These are phyloP conservation scores for Aspiorhynchus laticeps DNA, from an alignment of 2,113 vertebrate genomes.

Conservation along the genomic window DNA sequence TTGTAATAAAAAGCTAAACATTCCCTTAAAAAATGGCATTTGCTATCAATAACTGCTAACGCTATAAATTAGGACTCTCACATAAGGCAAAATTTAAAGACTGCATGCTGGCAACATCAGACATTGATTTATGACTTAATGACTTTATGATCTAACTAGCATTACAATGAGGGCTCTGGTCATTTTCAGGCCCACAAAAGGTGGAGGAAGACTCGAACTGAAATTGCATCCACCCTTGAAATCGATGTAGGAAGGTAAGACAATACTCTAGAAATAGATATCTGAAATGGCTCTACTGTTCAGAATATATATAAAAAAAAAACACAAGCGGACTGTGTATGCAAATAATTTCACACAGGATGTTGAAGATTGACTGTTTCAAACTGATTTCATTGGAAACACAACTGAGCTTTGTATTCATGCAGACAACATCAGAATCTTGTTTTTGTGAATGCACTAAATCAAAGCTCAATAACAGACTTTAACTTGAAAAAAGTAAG, in stretches of 20 bases:
- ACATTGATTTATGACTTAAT: constrained; percentile 24
- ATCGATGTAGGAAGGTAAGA: not conserved
- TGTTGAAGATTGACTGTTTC: not conserved
- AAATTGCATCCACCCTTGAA: not conserved
- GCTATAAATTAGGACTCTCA: not conserved
- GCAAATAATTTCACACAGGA: not conserved
- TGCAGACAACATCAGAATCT: not conserved
- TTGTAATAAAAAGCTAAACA: not conserved
- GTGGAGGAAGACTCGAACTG: not conserved
- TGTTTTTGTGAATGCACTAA: not conserved
- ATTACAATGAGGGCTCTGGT: constrained; percentile 11
- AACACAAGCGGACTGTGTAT: not conserved
- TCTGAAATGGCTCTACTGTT: not conserved
- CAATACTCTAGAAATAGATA: not conserved
- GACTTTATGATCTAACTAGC: constrained; percentile 15
- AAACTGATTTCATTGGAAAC: not conserved
- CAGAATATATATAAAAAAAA: not conserved
- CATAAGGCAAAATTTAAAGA: constrained; percentile 13
- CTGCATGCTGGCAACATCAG: not conserved
- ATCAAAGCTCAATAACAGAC: constrained; percentile 7
- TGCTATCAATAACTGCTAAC: not conserved
- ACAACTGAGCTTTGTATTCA: not conserved
- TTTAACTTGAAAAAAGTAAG: not conserved
- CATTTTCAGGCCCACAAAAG: constrained; percentile 17
- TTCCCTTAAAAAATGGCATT: not conserved